phyloP scores from a whole-genome alignment of 2,888 invertebrate species.

The Nomada flava region DNA sequence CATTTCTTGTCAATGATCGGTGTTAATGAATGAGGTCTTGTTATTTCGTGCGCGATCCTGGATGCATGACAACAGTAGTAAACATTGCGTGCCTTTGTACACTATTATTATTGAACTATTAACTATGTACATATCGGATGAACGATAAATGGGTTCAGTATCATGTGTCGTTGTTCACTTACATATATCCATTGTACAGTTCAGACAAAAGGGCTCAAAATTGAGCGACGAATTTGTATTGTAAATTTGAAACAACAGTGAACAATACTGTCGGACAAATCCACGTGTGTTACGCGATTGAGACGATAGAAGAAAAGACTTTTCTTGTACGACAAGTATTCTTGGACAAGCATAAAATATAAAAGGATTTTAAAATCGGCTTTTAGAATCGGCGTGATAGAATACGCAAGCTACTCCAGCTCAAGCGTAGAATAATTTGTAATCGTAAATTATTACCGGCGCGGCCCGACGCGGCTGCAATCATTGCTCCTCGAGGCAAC shows the following conservation, averaged over 20 bases:
- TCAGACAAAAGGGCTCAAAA: too few relatives aligned
- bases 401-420: not conserved
- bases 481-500: conserved; percentile 28
- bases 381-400: not conserved
- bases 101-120: conserved; percentile 16
- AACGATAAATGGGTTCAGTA: too few relatives aligned
- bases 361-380: conserved; percentile 13
- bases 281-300: too few relatives aligned
- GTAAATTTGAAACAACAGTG: too few relatives aligned
- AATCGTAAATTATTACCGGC: conserved; percentile 34
- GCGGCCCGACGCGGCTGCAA: conserved; percentile 15
- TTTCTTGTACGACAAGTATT: not conserved
- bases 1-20: conserved; percentile 18
- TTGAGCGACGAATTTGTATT: too few relatives aligned
- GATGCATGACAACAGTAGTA: conserved; percentile 19
- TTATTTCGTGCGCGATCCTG: conserved; percentile 31
- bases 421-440: conserved; percentile 29
- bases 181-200: not conserved
- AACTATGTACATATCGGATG: conserved; percentile 9
- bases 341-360: too few relatives aligned
- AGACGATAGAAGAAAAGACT: conserved; percentile 31
- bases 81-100: conserved; percentile 57
- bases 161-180: too few relatives aligned
- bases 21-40: conserved; percentile 49
- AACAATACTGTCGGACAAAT: not conserved